Percentiles rank a stretch among this genome's conserved stretches.
phyloP scores from a whole-genome alignment of 2,797 vertebrate species.

The Lepus townsendii region DNA sequence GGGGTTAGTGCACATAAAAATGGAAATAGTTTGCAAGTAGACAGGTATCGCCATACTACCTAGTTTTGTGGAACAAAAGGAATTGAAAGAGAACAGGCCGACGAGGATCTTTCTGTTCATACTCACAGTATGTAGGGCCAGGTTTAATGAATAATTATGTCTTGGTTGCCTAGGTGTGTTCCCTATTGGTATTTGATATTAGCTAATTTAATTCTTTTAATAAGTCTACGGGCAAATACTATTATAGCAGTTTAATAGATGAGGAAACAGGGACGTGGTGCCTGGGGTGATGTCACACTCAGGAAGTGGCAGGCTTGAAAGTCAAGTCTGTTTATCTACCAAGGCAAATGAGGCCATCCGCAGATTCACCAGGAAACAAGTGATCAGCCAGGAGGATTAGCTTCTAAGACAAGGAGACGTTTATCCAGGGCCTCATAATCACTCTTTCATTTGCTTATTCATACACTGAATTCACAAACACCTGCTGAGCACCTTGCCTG shows the following conservation, averaged over 20 bases:
- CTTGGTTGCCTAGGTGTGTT: background rate
- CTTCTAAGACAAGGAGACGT: background rate
- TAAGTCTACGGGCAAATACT: background rate
- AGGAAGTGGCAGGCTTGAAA: slow-evolving; percentile 1
- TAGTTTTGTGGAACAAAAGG: slow-evolving; percentile 7
- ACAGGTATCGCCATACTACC: background rate
- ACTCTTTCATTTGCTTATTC: background rate
- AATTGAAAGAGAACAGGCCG: background rate
- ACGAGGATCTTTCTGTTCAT: background rate
- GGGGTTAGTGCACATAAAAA: background rate
- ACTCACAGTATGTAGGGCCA: background rate
- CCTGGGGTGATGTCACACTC: background rate
- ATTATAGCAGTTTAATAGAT: slow-evolving; percentile 9
- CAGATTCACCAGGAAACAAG: slow-evolving; percentile 6
- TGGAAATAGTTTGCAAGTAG: background rate
- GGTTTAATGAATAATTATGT: background rate
- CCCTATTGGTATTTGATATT: slow-evolving; percentile 45
- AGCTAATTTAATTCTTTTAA: slow-evolving; percentile 50
- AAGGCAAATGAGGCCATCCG: background rate
- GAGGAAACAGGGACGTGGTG: background rate
- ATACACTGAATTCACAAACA: background rate
- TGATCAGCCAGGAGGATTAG: background rate
- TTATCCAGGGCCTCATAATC: background rate
- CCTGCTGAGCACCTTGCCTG: background rate
- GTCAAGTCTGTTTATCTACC: background rate